Evolutionary conservation across 2,113 vertebrate genomes (phyloP).

Genomic region (Datnioides undecimradiatus): DNA sequence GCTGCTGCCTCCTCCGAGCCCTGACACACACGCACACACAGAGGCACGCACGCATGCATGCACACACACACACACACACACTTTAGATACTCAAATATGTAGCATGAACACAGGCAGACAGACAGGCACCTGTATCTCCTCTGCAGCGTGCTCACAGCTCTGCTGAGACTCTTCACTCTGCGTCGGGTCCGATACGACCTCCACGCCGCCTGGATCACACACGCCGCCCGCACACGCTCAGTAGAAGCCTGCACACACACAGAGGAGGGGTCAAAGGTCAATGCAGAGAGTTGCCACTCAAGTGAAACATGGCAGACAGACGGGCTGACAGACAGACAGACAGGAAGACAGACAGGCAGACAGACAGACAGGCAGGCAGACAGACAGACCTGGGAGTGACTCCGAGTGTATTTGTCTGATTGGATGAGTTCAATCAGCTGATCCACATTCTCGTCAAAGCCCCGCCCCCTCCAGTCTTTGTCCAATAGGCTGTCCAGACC

Average conservation of each 20-base stretch:
- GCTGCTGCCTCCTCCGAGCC: slow-evolving; percentile 81
- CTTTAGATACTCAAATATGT: too few species aligned
- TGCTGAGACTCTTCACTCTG: slow-evolving; percentile 89
- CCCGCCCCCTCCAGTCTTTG: slow-evolving; percentile 91
- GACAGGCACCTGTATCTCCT: slow-evolving; percentile 90
- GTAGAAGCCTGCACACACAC: slow-evolving; percentile 51
- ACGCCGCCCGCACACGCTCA: slow-evolving; percentile 87
- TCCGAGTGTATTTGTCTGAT: slow-evolving; percentile 46
- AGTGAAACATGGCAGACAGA: neutral
- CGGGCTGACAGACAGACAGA: neutral
- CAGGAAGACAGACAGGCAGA: neutral
- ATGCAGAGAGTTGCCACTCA: too few species aligned
- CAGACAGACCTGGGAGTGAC: slow-evolving; percentile 81
- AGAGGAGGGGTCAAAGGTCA: slow-evolving; percentile 17
- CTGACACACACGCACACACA: slow-evolving; percentile 76
- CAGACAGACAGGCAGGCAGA: neutral
- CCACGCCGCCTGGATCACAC: slow-evolving; percentile 92
- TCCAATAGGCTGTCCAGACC: slow-evolving; percentile 88
- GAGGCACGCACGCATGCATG: slow-evolving; percentile 12
- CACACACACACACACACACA: slow-evolving; percentile 18
- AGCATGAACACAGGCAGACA: neutral
- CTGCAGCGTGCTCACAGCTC: slow-evolving; percentile 89
- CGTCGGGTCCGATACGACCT: slow-evolving; percentile 89
- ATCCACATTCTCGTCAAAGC: slow-evolving; percentile 87
- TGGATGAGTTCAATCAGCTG: slow-evolving; percentile 85